Conservation (phyloP, 53 echinoderm and acorn worm genomes). For the Paelopatides confundens region DNA sequence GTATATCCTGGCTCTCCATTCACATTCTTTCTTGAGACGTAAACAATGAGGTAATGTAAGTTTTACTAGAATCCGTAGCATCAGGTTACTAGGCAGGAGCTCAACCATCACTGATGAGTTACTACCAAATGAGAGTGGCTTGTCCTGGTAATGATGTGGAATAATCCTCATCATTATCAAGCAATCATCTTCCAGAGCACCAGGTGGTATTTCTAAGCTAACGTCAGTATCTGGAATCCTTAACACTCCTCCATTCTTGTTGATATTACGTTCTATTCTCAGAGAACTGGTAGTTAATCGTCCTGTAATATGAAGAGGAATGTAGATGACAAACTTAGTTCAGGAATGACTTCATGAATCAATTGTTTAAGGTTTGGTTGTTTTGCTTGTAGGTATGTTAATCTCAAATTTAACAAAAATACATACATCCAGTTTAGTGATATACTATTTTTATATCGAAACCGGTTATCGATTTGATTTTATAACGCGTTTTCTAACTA, state of each 20-base stretch:
- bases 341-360: too few relatives aligned
- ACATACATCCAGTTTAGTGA: too few relatives aligned
- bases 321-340: too few relatives aligned
- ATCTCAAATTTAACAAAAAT: too few relatives aligned
- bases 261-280: too few relatives aligned
- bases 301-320: too few relatives aligned
- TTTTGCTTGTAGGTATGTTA: too few relatives aligned
- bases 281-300: too few relatives aligned
- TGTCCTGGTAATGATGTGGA: not conserved
- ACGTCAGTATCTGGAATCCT: not conserved
- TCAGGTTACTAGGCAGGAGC: not conserved
- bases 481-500: too few relatives aligned
- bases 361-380: too few relatives aligned
- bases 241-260: not conserved
- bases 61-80: not conserved
- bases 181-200: not conserved
- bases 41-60: constrained; percentile 6
- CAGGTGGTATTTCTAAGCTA: not conserved
- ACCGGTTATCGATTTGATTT: too few relatives aligned
- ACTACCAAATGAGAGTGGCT: not conserved
- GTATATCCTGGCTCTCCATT: not conserved
- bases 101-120: not conserved
- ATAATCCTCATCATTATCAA: not conserved
- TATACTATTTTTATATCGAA: too few relatives aligned
- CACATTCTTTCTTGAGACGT: not conserved